Percentiles rank a stretch among this genome's conserved stretches.
These are phyloP conservation scores for Crotalus horridus DNA, from an alignment of 2,113 vertebrate genomes.

Conservation along the genomic window DNA sequence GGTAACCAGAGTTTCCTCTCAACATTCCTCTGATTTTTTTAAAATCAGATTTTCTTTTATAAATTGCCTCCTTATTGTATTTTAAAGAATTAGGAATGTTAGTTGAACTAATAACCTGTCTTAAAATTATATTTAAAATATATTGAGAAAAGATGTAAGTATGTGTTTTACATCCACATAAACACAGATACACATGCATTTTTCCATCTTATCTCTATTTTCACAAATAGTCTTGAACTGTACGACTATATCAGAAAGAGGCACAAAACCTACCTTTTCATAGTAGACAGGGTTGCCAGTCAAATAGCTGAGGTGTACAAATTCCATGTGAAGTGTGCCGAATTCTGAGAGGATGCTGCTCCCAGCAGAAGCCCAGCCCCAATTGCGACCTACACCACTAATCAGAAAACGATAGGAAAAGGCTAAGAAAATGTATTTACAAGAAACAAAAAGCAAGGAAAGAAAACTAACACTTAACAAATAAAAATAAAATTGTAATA, in stretches of 20 bases:
- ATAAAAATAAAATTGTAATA: neutral
- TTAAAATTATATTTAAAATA: neutral
- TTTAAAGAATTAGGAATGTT: neutral
- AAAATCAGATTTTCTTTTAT: neutral
- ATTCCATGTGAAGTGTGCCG: constrained; percentile 97
- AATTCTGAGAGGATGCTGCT: constrained; percentile 98
- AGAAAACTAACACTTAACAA: neutral
- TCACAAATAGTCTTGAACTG: neutral
- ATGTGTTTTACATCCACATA: neutral
- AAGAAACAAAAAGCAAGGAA: neutral
- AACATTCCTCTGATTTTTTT: neutral
- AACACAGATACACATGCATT: neutral
- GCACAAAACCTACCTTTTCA: constrained; percentile 81
- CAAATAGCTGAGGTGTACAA: constrained; percentile 95
- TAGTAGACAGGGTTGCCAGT: constrained; percentile 93
- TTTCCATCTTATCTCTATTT: neutral
- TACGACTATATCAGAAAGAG: neutral
- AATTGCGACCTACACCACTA: constrained; percentile 92
- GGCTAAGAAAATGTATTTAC: neutral
- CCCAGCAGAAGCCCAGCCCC: constrained; percentile 98
- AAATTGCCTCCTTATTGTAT: neutral
- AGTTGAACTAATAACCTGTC: neutral
- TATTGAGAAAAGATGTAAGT: neutral
- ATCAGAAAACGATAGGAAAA: neutral
- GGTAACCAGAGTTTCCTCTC: constrained; percentile 35